Evolutionary conservation across 2,797 vertebrate genomes (phyloP).

Genomic region (Neomorphus geoffroyi): DNA sequence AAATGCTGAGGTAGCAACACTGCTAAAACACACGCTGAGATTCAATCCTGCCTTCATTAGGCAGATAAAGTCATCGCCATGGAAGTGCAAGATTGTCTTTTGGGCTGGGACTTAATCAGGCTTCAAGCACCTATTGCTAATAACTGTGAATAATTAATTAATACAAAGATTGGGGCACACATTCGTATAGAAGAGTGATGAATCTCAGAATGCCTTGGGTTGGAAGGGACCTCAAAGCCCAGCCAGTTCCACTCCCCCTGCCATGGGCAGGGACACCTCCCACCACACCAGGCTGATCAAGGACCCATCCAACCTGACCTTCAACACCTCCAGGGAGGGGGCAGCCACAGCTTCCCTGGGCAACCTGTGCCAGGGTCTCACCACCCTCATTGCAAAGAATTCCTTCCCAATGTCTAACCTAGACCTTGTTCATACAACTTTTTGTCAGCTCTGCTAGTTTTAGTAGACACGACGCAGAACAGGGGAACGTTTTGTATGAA

Average conservation of each 20-base stretch:
- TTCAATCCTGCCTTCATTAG: slow-evolving; percentile 9
- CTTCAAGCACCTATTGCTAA: slow-evolving; percentile 18
- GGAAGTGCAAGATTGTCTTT: slow-evolving; percentile 6
- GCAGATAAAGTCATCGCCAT: not conserved
- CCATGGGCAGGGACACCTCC: too few relatives aligned
- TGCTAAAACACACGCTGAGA: not conserved
- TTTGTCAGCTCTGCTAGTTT: not conserved
- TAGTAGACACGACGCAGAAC: not conserved
- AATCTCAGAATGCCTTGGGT: not conserved
- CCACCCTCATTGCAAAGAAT: too few relatives aligned
- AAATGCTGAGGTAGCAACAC: slow-evolving; percentile 8
- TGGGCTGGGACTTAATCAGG: not conserved
- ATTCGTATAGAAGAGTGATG: not conserved
- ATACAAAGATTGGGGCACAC: not conserved
- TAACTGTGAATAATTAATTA: slow-evolving; percentile 30
- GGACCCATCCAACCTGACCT: too few relatives aligned
- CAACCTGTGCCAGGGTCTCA: too few relatives aligned
- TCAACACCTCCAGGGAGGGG: too few relatives aligned
- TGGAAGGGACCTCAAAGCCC: too few relatives aligned
- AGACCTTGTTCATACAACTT: not conserved
- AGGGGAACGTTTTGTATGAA: not conserved
- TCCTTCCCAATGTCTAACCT: too few relatives aligned
- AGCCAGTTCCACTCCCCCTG: too few relatives aligned
- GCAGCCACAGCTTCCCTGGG: too few relatives aligned
- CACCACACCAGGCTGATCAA: too few relatives aligned